Base-by-base conservation (phyloP, 2,888 invertebrate species). In the Cerastis leucographa region DNA sequence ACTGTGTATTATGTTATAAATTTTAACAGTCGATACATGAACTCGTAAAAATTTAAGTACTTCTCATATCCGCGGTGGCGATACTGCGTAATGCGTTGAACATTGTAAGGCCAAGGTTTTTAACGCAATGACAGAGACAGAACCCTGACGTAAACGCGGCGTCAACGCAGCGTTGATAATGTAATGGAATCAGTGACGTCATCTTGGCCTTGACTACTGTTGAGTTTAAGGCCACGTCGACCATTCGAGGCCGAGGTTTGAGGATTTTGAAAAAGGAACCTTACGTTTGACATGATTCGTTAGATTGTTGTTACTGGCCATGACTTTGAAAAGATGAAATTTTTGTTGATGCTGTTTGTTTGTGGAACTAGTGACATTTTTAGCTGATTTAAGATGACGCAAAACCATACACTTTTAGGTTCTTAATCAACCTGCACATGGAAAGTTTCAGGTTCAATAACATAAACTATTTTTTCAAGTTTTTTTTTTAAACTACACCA, bases 1-100 rank as follows among this genome's bases (percentile, higher is more conserved):
- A 71, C 79, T 69, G 59, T 65, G 78, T 78, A 79, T 81, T 74
- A 86, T 79, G 83, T 72, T 72, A 74, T 81, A 85, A 81, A 83
- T 85, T 74, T 85, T 74, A 85, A 76, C 80, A 83, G 83, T 85
- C 84, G 72, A 84, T 83, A 83, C 83, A 80, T 49, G 80, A 67
- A 70, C 62, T 76, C 83, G 66, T 84, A 72, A 84, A 84, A 76
- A 61, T 62, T 67, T 83, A 67, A 85, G 76, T 64, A 76, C 74
- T 65, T 56, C 51, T 83, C 74, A 76, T 72, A 76, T 85, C 85
- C 82, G 85, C 64, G 71, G 69, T 84, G 29, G 71, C 40, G 29
- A 78, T 62, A 77, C 40, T 46, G 51, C 61, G 78, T 71, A 62
- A 71, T 70, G 61, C 62, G 66, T 82, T 64, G 29, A 59, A 72